Evolutionary conservation across 2,888 invertebrate genomes (phyloP).

Genomic region (Dicroscelio sp.): DNA sequence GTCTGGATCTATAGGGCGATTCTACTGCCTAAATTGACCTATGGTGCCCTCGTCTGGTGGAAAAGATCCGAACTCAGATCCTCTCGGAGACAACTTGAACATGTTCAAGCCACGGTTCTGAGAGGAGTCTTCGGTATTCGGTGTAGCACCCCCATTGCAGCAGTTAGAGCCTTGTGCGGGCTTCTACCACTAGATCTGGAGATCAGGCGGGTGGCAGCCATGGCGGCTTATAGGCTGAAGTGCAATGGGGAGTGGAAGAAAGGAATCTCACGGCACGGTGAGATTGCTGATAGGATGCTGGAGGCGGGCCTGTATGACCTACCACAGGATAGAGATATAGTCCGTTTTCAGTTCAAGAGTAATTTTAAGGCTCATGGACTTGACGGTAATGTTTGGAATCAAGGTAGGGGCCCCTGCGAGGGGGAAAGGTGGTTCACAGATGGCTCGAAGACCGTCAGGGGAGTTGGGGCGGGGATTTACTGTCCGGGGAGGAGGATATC

Average conservation of each 20-base stretch:
- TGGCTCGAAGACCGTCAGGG: neutral
- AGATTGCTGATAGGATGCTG: neutral
- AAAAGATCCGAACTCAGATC: neutral
- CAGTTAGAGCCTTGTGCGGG: neutral
- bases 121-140: slow-evolving; percentile 27
- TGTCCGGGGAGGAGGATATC: neutral
- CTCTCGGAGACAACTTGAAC: neutral
- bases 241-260: neutral
- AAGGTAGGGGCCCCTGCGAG: neutral
- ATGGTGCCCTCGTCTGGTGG: neutral
- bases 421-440: neutral
- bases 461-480: neutral
- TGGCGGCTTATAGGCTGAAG: neutral
- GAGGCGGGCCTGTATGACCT: neutral
- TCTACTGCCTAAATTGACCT: neutral
- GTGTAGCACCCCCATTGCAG: slow-evolving; percentile 4
- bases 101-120: slow-evolving; percentile 32
- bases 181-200: neutral
- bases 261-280: neutral
- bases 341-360: neutral
- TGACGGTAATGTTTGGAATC: neutral
- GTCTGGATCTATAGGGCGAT: no score
- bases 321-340: slow-evolving; percentile 2
- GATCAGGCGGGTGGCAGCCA: neutral
- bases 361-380: neutral